A percentile compares a stretch with the other conserved stretches of the same genome.
Evolutionary conservation across 2,888 invertebrate species (phyloP).

Genomic region (Eilema depressum): DNA sequence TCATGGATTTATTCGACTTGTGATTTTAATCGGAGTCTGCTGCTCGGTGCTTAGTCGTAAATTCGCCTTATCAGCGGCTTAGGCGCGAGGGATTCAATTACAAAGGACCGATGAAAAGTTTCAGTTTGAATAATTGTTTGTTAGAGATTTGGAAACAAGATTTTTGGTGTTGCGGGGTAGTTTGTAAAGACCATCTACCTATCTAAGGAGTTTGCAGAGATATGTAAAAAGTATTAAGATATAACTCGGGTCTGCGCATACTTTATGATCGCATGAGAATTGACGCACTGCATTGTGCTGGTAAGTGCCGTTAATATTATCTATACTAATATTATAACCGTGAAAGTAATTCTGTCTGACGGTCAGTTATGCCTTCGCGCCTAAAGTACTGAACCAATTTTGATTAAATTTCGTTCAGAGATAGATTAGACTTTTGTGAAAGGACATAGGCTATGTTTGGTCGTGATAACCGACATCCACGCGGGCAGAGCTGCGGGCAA

Average conservation of each 20-base stretch:
- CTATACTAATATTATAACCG: no score
- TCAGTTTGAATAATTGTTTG: constrained; percentile 42
- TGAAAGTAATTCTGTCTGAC: no score
- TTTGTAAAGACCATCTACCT: neutral
- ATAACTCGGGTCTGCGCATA: neutral
- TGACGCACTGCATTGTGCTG: no score
- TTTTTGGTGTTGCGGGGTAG: constrained; percentile 14
- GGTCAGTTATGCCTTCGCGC: no score
- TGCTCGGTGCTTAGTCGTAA: constrained; percentile 42
- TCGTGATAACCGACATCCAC: no score
- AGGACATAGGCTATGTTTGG: no score
- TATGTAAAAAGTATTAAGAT: neutral
- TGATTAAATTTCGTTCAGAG: no score
- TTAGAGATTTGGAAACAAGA: constrained; percentile 16
- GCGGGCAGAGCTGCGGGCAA: no score
- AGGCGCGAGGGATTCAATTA: constrained; percentile 48
- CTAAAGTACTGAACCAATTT: no score
- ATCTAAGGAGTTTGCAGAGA: neutral
- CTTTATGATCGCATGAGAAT: neutral
- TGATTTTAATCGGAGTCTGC: constrained; percentile 60
- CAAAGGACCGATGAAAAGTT: constrained; percentile 47
- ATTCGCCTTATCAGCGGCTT: constrained; percentile 45
- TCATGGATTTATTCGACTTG: constrained; percentile 72
- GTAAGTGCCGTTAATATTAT: neutral
- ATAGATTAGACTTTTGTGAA: no score